These are phyloP conservation scores for Porites divaricata DNA, from an alignment of 92 coral and sea anemone genomes.

Conservation along the genomic window DNA sequence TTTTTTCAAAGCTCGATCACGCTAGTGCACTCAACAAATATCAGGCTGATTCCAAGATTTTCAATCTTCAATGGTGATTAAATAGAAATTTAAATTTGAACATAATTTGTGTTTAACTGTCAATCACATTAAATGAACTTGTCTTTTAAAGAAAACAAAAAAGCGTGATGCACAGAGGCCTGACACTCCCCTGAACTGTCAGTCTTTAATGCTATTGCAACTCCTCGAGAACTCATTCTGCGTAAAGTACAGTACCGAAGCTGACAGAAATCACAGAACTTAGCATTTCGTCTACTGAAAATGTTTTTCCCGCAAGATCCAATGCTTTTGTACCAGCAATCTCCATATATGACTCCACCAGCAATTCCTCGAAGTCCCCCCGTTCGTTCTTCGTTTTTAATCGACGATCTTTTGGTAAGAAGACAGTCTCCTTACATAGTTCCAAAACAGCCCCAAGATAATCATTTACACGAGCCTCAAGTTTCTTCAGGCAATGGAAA, in stretches of 20 bases:
- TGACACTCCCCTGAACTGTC: slow-evolving; percentile 26
- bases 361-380: slow-evolving; percentile 62
- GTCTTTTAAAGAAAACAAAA: slow-evolving; percentile 53
- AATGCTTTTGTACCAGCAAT: slow-evolving; percentile 61
- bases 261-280: not conserved
- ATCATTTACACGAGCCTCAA: slow-evolving; percentile 11
- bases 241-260: not conserved
- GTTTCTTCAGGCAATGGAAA: slow-evolving; percentile 15
- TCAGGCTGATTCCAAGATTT: slow-evolving; percentile 14
- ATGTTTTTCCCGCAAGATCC: slow-evolving; percentile 82
- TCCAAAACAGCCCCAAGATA: slow-evolving; percentile 61
- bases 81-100: slow-evolving; percentile 70
- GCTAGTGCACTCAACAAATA: slow-evolving; percentile 4
- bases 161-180: not conserved
- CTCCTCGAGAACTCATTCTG: slow-evolving; percentile 13
- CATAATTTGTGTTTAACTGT: slow-evolving; percentile 62
- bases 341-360: slow-evolving; percentile 53
- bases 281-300: not conserved
- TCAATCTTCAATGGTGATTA: slow-evolving; percentile 24
- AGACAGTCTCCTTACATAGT: slow-evolving; percentile 65
- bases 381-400: slow-evolving; percentile 51
- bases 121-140: slow-evolving; percentile 68
- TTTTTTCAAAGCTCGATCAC: not conserved
- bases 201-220: slow-evolving; percentile 17
- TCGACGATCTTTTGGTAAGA: slow-evolving; percentile 54